Evolutionary conservation across 2,888 invertebrate genomes (phyloP).

Genomic region (Dromius quadrimaculatus): DNA sequence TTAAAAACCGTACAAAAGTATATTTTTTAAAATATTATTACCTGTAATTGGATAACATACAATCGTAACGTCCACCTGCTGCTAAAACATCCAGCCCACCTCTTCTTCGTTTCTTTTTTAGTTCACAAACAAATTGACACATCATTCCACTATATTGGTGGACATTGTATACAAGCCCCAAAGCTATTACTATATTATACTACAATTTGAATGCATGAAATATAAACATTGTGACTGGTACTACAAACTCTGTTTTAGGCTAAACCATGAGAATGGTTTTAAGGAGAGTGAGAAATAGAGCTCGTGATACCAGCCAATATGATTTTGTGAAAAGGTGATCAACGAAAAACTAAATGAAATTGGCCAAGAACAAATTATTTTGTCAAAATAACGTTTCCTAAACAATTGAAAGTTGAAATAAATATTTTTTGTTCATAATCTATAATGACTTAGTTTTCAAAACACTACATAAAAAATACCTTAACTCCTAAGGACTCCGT

Average conservation of each 20-base stretch:
- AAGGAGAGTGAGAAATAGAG: no score
- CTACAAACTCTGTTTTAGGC: no score
- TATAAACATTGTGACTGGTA: no score
- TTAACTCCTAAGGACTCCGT: constrained; percentile 81
- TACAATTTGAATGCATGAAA: constrained; percentile 58
- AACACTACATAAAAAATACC: constrained; percentile 66
- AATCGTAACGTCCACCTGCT: constrained; percentile 91
- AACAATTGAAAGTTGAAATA: no score
- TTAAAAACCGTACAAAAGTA: constrained; percentile 55
- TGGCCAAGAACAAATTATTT: no score
- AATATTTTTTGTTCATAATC: not conserved
- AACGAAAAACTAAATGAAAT: no score
- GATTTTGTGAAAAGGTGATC: no score
- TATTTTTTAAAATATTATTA: not conserved
- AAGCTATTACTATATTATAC: constrained; percentile 73
- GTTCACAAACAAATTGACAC: constrained; percentile 75
- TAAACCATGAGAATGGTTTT: constrained; percentile 28
- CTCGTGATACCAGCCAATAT: no score
- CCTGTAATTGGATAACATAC: constrained; percentile 79
- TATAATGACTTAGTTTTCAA: no score
- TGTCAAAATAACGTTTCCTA: no score
- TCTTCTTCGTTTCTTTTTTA: constrained; percentile 69
- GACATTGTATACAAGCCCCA: constrained; percentile 73
- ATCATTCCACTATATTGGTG: constrained; percentile 76
- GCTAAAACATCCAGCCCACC: constrained; percentile 80